Evolutionary conservation across 2,888 invertebrate species (phyloP).

Genomic region (Hyalella azteca): DNA sequence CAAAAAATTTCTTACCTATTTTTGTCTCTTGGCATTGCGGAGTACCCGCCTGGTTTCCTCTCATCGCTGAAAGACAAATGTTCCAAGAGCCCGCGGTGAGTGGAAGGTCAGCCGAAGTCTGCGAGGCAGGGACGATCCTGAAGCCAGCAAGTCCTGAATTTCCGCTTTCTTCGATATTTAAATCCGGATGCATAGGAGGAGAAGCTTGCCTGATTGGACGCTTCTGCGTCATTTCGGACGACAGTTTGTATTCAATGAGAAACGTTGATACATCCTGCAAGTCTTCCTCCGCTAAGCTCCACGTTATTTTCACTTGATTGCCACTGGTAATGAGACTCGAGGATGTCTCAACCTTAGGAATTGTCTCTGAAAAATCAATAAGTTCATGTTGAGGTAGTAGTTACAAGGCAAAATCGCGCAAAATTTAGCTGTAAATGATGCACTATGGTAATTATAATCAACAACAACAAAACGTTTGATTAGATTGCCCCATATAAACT

Average conservation of each 20-base stretch:
- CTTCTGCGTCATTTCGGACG: not conserved
- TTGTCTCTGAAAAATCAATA: not conserved
- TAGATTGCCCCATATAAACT: no score
- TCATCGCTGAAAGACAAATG: constrained; percentile 11
- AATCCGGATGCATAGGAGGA: no score
- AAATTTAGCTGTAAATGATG: no score
- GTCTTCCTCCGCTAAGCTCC: not conserved
- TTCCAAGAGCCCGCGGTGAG: not conserved
- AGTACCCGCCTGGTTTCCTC: not conserved
- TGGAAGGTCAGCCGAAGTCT: not conserved
- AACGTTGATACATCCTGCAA: not conserved
- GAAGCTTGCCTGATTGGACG: not conserved
- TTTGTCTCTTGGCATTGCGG: not conserved
- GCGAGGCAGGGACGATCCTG: not conserved
- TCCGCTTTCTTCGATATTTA: not conserved
- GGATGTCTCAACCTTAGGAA: not conserved
- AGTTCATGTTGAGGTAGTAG: no score
- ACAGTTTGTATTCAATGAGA: not conserved
- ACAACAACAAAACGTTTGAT: no score
- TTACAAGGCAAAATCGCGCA: not conserved
- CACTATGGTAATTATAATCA: no score
- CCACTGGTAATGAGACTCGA: not conserved
- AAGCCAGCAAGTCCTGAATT: not conserved
- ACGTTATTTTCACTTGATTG: constrained; percentile 14
- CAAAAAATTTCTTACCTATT: not conserved